A percentile compares a stretch with the other conserved stretches of the same genome.
Conservation (phyloP, 2,797 vertebrate species). For the Ficedula albicollis region DNA sequence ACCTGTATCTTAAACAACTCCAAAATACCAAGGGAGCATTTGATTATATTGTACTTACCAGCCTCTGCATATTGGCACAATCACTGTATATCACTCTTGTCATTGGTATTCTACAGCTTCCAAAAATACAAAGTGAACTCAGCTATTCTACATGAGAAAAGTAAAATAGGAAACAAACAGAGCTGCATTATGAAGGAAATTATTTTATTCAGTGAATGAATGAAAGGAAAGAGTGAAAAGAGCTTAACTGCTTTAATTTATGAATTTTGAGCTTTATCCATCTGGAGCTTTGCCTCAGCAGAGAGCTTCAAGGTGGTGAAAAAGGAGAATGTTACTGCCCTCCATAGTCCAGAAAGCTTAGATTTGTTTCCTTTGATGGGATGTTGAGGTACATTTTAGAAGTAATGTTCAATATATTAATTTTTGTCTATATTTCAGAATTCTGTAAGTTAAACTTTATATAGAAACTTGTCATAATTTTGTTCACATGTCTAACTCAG, state of each 20-base stretch:
- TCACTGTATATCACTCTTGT: background rate
- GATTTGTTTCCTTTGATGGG: background rate
- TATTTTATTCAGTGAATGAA: background rate
- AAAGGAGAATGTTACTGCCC: background rate
- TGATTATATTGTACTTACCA: background rate
- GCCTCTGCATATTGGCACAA: background rate
- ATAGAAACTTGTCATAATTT: background rate
- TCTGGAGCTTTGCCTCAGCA: background rate
- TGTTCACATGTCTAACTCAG: background rate
- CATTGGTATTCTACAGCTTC: background rate
- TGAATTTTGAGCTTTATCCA: background rate
- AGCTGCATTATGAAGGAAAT: background rate
- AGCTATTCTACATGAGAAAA: background rate
- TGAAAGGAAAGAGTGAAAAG: background rate
- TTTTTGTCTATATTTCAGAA: background rate
- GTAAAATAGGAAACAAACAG: background rate
- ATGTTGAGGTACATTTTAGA: background rate
- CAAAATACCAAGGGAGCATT: background rate
- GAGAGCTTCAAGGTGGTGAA: background rate
- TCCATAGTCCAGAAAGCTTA: background rate
- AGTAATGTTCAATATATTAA: background rate
- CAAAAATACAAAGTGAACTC: background rate
- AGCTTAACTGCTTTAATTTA: background rate
- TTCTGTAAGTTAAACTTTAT: background rate
- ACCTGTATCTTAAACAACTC: background rate